These are phyloP conservation scores for Lochmaea capreae DNA, from an alignment of 2,888 invertebrate genomes.

Conservation along the genomic window DNA sequence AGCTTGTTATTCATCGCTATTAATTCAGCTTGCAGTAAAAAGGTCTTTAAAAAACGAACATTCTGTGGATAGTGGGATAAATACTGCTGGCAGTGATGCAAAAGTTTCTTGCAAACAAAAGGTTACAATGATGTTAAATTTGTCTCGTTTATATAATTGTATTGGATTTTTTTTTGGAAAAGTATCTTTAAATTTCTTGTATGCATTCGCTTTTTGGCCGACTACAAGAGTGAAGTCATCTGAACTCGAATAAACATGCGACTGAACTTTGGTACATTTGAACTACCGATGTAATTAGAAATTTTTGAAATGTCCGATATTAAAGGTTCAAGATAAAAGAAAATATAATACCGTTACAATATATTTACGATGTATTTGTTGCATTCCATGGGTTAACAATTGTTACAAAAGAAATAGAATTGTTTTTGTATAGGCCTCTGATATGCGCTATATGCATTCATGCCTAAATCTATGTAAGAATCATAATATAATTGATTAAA, in stretches of 20 bases:
- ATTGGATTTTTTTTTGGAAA: too few species aligned
- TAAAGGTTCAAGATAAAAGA: slow-evolving; percentile 27
- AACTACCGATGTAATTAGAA: slow-evolving; percentile 7
- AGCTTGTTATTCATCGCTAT: neutral
- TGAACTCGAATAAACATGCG: neutral
- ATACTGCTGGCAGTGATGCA: too few species aligned
- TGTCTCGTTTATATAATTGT: too few species aligned
- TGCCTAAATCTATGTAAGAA: slow-evolving; percentile 55
- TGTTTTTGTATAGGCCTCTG: slow-evolving; percentile 57
- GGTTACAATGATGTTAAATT: too few species aligned
- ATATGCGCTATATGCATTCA: slow-evolving; percentile 47
- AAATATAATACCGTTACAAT: slow-evolving; percentile 47
- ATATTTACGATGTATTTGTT: slow-evolving; percentile 63
- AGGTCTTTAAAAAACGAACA: too few species aligned
- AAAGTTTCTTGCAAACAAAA: too few species aligned
- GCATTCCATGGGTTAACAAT: slow-evolving; percentile 65
- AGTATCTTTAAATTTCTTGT: too few species aligned
- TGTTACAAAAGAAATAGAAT: slow-evolving; percentile 58
- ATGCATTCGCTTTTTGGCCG: too few species aligned
- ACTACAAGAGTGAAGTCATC: neutral
- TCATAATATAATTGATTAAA: slow-evolving; percentile 45
- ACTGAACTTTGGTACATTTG: slow-evolving; percentile 10
- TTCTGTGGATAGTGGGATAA: too few species aligned
- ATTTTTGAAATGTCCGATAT: neutral
- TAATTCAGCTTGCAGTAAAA: too few species aligned